These are phyloP conservation scores for Cyclophora punctaria DNA, from an alignment of 2,888 invertebrate genomes.

Conservation along the genomic window DNA sequence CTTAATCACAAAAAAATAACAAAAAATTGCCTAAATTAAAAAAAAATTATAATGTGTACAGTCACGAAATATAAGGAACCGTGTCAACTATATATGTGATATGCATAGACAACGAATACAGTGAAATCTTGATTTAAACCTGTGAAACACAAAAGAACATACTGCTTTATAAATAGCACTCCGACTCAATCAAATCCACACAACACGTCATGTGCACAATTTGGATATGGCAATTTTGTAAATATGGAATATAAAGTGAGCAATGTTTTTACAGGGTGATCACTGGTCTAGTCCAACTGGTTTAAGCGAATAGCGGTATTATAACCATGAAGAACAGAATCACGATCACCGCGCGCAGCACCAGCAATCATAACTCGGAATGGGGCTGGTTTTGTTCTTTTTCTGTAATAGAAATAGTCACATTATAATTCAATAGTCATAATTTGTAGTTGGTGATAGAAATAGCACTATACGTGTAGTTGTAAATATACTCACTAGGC, in stretches of 20 bases:
- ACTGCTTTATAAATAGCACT: no score
- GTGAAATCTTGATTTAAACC: no score
- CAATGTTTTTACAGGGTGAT: conserved; percentile 5
- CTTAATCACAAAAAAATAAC: conserved; percentile 28
- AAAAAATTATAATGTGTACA: no score
- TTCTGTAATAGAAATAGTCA: conserved; percentile 38
- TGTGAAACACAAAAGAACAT: no score
- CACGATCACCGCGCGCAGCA: conserved; percentile 8
- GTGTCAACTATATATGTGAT: no score
- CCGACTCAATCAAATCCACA: not conserved
- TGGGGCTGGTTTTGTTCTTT: conserved; percentile 36
- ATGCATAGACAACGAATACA: no score
- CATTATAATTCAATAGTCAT: not conserved
- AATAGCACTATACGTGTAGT: conserved; percentile 2
- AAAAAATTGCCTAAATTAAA: conserved; percentile 2
- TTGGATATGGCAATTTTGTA: not conserved
- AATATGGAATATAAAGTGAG: conserved; percentile 7
- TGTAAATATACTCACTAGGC: conserved; percentile 29
- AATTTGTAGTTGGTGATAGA: no score
- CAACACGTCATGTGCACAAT: not conserved
- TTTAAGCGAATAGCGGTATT: conserved; percentile 14
- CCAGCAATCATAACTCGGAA: conserved; percentile 58
- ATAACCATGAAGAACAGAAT: conserved; percentile 11
- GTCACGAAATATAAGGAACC: no score
- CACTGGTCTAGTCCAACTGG: conserved; percentile 8